Conservation (phyloP, 2,113 vertebrate species). For the Seriola aureovittata region DNA sequence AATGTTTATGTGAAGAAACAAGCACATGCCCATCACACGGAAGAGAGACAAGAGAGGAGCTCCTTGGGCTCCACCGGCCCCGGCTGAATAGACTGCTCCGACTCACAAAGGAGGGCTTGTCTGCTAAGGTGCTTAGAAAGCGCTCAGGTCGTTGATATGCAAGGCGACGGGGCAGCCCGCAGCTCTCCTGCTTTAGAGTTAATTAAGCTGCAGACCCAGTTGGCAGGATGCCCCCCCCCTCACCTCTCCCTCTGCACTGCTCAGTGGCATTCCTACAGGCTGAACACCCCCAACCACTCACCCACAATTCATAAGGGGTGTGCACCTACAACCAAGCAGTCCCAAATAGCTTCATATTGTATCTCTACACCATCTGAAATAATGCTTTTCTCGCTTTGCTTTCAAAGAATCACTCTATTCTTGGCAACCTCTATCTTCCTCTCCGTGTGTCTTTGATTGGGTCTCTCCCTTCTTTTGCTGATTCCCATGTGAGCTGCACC, state of each 20-base stretch:
- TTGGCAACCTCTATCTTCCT: background rate
- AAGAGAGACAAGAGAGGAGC: slow-evolving; percentile 62
- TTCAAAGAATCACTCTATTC: background rate
- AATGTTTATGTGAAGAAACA: slow-evolving; percentile 52
- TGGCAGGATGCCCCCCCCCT: slow-evolving; percentile 73
- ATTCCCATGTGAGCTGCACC: slow-evolving; percentile 14
- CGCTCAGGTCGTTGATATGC: slow-evolving; percentile 90
- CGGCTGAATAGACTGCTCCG: slow-evolving; percentile 79
- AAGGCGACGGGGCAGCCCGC: slow-evolving; percentile 83
- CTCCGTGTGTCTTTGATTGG: background rate
- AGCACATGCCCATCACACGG: slow-evolving; percentile 43
- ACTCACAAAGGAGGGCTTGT: slow-evolving; percentile 89
- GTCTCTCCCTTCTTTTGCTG: background rate
- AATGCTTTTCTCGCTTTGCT: background rate
- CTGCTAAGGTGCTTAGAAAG: slow-evolving; percentile 84
- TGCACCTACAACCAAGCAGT: background rate
- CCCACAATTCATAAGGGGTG: slow-evolving; percentile 9
- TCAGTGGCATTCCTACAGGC: slow-evolving; percentile 62
- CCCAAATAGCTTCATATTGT: background rate
- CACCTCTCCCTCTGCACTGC: slow-evolving; percentile 24
- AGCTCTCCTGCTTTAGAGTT: slow-evolving; percentile 85
- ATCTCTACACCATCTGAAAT: slow-evolving; percentile 5
- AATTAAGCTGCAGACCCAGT: slow-evolving; percentile 84
- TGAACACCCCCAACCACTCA: slow-evolving; percentile 22
- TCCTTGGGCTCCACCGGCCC: slow-evolving; percentile 53